phyloP scores from a whole-genome alignment of 2,797 vertebrate genomes.

The Babyrousa celebensis region DNA sequence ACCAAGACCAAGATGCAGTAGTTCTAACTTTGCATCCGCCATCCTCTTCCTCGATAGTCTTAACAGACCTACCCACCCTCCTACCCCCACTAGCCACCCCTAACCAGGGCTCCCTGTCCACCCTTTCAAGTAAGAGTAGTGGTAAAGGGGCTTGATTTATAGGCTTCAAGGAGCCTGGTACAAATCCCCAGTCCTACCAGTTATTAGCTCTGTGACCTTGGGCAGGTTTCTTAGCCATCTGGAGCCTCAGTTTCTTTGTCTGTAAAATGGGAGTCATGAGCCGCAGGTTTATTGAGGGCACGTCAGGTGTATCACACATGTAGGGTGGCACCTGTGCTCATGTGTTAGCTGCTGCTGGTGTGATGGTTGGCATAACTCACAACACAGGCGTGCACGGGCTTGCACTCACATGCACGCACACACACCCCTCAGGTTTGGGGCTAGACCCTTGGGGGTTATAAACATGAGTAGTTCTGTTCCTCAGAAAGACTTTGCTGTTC shows the following conservation, averaged over 20 bases:
- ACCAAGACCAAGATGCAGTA: rapidly evolving
- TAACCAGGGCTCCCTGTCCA: neutral
- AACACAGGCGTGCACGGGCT: rapidly evolving
- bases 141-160: neutral
- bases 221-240: neutral
- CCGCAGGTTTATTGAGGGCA: neutral
- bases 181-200: neutral
- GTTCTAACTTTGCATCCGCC: neutral
- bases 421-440: neutral
- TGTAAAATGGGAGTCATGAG: neutral
- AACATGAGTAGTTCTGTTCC: neutral
- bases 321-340: rapidly evolving
- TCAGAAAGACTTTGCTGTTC: no score
- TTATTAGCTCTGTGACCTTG: neutral
- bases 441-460: neutral
- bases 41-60: no score
- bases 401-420: rapidly evolving
- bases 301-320: neutral
- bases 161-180: neutral
- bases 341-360: neutral
- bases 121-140: neutral
- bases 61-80: neutral
- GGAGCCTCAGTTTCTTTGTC: neutral
- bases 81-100: neutral
- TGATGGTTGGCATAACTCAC: neutral